These are phyloP conservation scores for Megamerina dolium DNA, from an alignment of 2,888 invertebrate species.

Conservation along the genomic window DNA sequence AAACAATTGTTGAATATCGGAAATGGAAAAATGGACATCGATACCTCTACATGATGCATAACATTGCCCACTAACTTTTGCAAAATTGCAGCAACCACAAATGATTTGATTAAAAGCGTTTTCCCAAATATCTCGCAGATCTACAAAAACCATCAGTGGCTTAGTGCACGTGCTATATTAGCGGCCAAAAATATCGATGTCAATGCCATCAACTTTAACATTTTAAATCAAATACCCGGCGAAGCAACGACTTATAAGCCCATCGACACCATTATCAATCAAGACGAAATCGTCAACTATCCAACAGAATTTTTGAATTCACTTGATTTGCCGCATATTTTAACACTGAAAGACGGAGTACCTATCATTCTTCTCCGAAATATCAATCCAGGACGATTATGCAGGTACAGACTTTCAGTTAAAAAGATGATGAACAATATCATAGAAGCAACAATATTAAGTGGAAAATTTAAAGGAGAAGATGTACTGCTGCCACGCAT, in stretches of 20 bases:
- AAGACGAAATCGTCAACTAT: constrained; percentile 2
- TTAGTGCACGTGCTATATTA: constrained; percentile 5
- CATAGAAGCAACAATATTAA: constrained; percentile 18
- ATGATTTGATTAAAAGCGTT: not conserved
- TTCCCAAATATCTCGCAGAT: constrained; percentile 3
- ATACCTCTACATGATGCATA: constrained; percentile 11
- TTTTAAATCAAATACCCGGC: not conserved
- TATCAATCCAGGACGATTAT: constrained; percentile 27
- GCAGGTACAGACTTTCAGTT: constrained; percentile 23
- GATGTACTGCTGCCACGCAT: constrained; percentile 13
- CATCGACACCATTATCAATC: not conserved
- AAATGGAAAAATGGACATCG: constrained; percentile 18
- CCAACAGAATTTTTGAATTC: constrained; percentile 3
- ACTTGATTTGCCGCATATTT: constrained; percentile 12
- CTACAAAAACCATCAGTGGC: constrained; percentile 7
- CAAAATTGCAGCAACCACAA: not conserved
- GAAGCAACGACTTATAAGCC: not conserved
- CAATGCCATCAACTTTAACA: constrained; percentile 1
- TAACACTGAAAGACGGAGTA: constrained; percentile 27
- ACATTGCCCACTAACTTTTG: no score
- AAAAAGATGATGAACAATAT: constrained; percentile 29
- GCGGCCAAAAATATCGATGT: constrained; percentile 4
- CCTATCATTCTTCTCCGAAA: constrained; percentile 27
- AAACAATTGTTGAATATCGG: constrained; percentile 17
- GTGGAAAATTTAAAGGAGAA: constrained; percentile 15